Percentiles rank a stretch among this genome's conserved stretches.
Evolutionary conservation across 1,140 invertebrate genomes (phyloP).

Genomic region (Gonatopus flavifemur): DNA sequence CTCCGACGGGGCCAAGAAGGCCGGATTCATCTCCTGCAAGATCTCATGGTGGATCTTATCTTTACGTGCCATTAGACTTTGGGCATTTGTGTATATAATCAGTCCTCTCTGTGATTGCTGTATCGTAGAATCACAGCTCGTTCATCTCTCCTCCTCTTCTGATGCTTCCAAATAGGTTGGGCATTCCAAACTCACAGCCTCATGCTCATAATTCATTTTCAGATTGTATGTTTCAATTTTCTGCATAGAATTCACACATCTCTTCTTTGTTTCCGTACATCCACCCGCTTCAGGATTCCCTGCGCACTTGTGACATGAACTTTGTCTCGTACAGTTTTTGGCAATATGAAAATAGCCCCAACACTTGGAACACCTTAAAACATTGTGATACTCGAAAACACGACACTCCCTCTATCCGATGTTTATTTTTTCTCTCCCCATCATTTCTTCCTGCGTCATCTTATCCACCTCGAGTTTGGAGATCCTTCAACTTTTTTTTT

Average conservation of each 20-base stretch:
- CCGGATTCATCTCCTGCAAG: too few species aligned
- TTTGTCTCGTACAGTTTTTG: constrained; percentile 10
- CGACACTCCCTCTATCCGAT: constrained; percentile 9
- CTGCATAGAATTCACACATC: constrained; percentile 2
- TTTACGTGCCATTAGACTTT: constrained; percentile 3
- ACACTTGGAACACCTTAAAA: constrained; percentile 11
- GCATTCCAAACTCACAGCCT: too few species aligned
- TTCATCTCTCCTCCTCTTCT: too few species aligned
- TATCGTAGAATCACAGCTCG: too few species aligned
- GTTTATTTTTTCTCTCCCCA: constrained; percentile 1
- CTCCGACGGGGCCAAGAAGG: too few species aligned
- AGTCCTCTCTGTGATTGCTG: neutral
- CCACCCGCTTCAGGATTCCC: constrained; percentile 3
- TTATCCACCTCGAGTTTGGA: constrained; percentile 2
- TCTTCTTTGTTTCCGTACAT: neutral
- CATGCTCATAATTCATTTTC: too few species aligned
- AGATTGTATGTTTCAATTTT: constrained; percentile 9
- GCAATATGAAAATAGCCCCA: constrained; percentile 13
- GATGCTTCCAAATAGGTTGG: too few species aligned
- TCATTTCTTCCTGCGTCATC: neutral
- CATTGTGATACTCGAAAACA: constrained; percentile 3
- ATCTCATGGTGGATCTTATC: constrained; percentile 10
- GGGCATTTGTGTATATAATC: constrained; percentile 8
- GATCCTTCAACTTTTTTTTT: neutral
- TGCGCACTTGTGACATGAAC: constrained; percentile 7